phyloP scores from a whole-genome alignment of 2,113 vertebrate genomes.

The Trachemys scripta region DNA sequence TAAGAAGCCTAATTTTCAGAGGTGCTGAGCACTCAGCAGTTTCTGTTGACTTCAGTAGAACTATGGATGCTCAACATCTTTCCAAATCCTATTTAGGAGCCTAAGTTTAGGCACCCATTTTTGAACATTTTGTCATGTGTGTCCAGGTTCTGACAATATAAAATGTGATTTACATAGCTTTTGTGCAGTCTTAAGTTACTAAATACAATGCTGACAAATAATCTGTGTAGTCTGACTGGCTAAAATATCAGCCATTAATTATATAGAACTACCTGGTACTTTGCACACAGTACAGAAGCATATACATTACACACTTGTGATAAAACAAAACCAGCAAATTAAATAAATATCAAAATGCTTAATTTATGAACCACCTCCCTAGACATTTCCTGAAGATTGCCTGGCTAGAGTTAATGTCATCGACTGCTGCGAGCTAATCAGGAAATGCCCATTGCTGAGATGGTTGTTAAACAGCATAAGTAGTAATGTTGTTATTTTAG shows the following conservation, averaged over 20 bases:
- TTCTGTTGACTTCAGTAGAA: rapidly evolving
- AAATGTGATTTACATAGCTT: rapidly evolving
- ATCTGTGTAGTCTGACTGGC: not conserved
- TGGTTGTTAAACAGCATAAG: not conserved
- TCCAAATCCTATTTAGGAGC: rapidly evolving
- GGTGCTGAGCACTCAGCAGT: not conserved
- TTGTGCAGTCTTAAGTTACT: not conserved
- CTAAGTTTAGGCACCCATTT: not conserved
- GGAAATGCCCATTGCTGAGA: not conserved
- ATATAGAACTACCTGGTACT: not conserved
- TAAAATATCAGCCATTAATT: not conserved
- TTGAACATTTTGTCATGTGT: not conserved
- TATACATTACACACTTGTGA: not conserved
- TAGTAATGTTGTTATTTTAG: not conserved
- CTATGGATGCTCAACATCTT: not conserved
- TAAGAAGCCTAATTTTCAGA: not conserved
- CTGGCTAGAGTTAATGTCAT: not conserved
- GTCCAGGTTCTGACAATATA: not conserved
- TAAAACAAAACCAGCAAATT: not conserved
- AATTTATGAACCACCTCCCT: not conserved
- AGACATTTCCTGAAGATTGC: not conserved
- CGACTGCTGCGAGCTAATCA: not conserved
- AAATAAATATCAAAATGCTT: not conserved
- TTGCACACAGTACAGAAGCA: not conserved
- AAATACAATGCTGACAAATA: not conserved